Conservation (phyloP, 2,113 vertebrate species). For the rabbit (Oryctolagus cuniculus) region DNA sequence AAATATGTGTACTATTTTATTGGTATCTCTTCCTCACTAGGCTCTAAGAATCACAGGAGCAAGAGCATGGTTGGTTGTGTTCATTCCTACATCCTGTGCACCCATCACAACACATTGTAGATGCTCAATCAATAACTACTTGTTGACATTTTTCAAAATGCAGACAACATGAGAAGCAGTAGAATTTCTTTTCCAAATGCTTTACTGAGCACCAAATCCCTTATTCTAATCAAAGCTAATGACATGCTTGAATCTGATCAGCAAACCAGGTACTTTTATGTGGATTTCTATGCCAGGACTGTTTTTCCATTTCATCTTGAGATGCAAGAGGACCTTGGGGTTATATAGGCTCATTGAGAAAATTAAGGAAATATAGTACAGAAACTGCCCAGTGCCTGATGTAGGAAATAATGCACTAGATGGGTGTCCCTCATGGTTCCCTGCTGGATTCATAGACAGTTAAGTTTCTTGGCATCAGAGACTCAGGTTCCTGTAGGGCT, state of each 20-base stretch:
- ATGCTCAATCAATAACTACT: not conserved
- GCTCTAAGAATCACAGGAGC: not conserved
- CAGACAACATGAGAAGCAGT: not conserved
- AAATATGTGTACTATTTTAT: not conserved
- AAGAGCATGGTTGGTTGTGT: not conserved
- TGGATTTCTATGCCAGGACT: not conserved
- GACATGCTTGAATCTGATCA: not conserved
- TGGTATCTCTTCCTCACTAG: not conserved
- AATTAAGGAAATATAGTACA: constrained; percentile 14
- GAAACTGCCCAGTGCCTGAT: not conserved
- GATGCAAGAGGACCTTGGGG: not conserved
- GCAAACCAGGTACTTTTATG: not conserved
- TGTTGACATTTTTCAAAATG: constrained; percentile 33
- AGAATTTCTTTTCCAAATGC: not conserved
- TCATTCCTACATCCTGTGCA: not conserved
- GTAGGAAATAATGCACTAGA: not conserved
- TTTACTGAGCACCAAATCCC: not conserved
- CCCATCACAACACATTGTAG: not conserved
- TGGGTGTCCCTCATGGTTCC: not conserved
- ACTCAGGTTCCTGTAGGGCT: not conserved
- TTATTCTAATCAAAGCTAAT: not conserved
- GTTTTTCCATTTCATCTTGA: not conserved
- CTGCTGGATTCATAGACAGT: not conserved
- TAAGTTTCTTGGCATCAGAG: not conserved
- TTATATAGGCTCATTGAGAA: not conserved